phyloP scores from a whole-genome alignment of 2,888 invertebrate species.

The Cotesia congregata region DNA sequence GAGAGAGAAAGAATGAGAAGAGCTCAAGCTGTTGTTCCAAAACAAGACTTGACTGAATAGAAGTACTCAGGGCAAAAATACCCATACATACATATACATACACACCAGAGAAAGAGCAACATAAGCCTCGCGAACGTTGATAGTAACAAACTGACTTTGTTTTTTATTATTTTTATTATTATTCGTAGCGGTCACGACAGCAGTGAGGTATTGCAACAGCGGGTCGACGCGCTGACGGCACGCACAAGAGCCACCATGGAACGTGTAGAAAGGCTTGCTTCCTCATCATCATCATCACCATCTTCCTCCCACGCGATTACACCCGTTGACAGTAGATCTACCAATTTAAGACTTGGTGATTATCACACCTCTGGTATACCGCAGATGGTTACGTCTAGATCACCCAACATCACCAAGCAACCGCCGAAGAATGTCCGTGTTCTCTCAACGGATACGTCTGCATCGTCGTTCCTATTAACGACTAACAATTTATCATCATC shows the following conservation, averaged over 20 bases:
- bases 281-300: constrained; percentile 42
- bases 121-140: constrained; percentile 17
- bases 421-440: constrained; percentile 30
- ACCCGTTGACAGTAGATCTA: constrained; percentile 43
- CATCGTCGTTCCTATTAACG: constrained; percentile 39
- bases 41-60: constrained; percentile 20
- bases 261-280: constrained; percentile 76
- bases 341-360: constrained; percentile 25
- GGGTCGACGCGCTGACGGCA: constrained; percentile 77
- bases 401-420: constrained; percentile 35
- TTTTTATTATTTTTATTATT: constrained; percentile 37
- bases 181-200: constrained; percentile 51
- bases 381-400: constrained; percentile 35
- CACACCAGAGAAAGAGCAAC: constrained; percentile 14
- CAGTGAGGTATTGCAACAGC: constrained; percentile 70
- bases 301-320: constrained; percentile 43
- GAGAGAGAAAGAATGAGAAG: constrained; percentile 1
- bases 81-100: constrained; percentile 12
- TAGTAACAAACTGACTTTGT: constrained; percentile 39
- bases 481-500: constrained; percentile 53
- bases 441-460: constrained; percentile 19
- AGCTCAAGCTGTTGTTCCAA: not conserved
- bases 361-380: constrained; percentile 22
- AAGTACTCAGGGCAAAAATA: constrained; percentile 13
- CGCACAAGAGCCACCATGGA: constrained; percentile 79